phyloP scores from a whole-genome alignment of 2,888 invertebrate genomes.

The Ischnus inquisitorius region DNA sequence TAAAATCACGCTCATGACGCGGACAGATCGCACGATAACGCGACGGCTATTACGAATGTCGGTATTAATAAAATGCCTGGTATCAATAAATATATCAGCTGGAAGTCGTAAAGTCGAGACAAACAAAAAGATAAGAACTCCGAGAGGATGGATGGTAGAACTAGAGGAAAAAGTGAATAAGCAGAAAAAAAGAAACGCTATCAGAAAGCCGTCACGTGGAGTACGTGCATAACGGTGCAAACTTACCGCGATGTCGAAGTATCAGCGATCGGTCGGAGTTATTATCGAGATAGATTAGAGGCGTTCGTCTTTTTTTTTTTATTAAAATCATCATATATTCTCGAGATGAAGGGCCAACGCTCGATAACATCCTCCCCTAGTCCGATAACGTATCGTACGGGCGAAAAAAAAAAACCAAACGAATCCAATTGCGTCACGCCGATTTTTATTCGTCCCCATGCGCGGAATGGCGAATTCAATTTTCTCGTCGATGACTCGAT shows the following conservation, averaged over 20 bases:
- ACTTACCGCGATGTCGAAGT: slow-evolving; percentile 31
- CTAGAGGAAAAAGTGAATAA: neutral
- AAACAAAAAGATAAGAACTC: slow-evolving; percentile 12
- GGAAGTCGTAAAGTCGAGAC: slow-evolving; percentile 5
- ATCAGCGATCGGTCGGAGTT: slow-evolving; percentile 25
- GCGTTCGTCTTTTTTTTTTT: slow-evolving; percentile 5
- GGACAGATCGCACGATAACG: neutral
- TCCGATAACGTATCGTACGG: slow-evolving; percentile 54
- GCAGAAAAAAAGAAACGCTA: neutral
- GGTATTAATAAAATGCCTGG: neutral
- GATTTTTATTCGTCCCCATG: slow-evolving; percentile 34
- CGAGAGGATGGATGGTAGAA: slow-evolving; percentile 15
- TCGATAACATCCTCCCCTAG: slow-evolving; percentile 42
- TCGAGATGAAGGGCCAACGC: slow-evolving; percentile 16
- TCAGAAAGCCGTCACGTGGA: slow-evolving; percentile 24
- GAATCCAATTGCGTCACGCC: slow-evolving; percentile 56
- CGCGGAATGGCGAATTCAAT: neutral
- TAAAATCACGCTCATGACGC: slow-evolving; percentile 38
- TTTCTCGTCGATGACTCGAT: slow-evolving; percentile 23
- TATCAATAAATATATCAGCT: neutral
- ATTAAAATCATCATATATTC: slow-evolving; percentile 12
- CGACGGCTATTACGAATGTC: neutral
- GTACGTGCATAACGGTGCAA: slow-evolving; percentile 53
- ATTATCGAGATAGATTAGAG: neutral
- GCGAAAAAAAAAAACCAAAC: slow-evolving; percentile 37